Base-by-base conservation (phyloP, 2,113 vertebrate species). In the Microtus oregoni region DNA sequence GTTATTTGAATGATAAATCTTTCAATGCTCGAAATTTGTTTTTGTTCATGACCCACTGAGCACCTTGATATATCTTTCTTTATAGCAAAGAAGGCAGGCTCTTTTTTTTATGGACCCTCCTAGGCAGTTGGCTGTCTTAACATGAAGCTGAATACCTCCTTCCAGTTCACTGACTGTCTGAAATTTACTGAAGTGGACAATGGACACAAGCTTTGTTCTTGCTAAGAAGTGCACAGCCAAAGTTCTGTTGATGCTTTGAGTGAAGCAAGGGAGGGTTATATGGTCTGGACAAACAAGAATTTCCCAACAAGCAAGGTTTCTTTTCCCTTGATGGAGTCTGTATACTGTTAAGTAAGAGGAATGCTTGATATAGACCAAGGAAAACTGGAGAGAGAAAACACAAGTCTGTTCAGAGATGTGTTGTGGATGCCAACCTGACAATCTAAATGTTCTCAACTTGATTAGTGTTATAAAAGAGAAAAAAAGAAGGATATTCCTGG, bases 61-160 rank as follows among this genome's bases (percentile, higher is more conserved):
- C 7, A 68, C 35, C 19, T 68, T 87, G 47, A 96, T 41, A 41
- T 41, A 87, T 92, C 90, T 88, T 94, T 58, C 73, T 91, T 96
- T 52, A 12, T 47, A 61, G 90, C 58, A 41, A 52, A 72, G 70
- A 97, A 94, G 89, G 93, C 86, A 55, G 4, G 83, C 22, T 78
- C 70, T 44, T 55, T 15, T n/a, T 38, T 19, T 67, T 47, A 44
- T 68, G 41, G 9, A 32, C 19, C 28, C 10, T 86, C 9, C 9
- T 86, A 68, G 38, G 26, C 41, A 65, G 63, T 20, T 4, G 2
- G 9, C 28, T 86, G 1, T 7, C 26, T 12, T 10, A 47, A 67
- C 17, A 67, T 68, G 41, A 86, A 86, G 30, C 41, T 47, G 17
- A 50, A 68, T 68, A 68, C 38, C 12, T 82, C 35, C 17, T 38